A percentile compares a stretch with the other conserved stretches of the same genome.
These are phyloP conservation scores for Micronycteris hirsuta DNA, from an alignment of 2,113 vertebrate genomes.

Conservation along the genomic window DNA sequence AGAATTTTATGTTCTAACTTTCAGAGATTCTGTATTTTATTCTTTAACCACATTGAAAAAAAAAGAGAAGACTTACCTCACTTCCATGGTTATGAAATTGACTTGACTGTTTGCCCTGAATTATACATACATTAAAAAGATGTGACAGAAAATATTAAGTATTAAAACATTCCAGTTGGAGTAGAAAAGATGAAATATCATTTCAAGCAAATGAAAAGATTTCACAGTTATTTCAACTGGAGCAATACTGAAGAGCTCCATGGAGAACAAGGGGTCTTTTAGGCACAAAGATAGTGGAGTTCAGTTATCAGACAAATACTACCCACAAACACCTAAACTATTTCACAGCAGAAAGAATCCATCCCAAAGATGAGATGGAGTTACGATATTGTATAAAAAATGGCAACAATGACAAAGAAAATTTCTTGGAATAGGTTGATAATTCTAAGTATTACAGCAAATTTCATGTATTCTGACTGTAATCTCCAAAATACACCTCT, in stretches of 20 bases:
- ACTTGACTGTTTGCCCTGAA: neutral
- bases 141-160: neutral
- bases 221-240: neutral
- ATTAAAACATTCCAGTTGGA: neutral
- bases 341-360: neutral
- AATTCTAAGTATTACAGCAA: neutral
- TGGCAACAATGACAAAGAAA: neutral
- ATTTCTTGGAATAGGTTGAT: neutral
- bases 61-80: neutral
- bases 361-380: neutral
- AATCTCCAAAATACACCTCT: neutral
- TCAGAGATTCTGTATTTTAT: neutral
- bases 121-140: neutral
- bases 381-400: neutral
- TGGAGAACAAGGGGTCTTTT: neutral
- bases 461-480: neutral
- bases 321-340: neutral
- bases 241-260: neutral
- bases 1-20: neutral
- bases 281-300: neutral
- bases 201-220: neutral
- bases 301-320: neutral
- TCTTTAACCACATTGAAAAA: neutral
- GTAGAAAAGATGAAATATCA: neutral
- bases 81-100: neutral